Evolutionary conservation across 2,888 invertebrate species (phyloP).

Genomic region (Bugulina stolonifera): DNA sequence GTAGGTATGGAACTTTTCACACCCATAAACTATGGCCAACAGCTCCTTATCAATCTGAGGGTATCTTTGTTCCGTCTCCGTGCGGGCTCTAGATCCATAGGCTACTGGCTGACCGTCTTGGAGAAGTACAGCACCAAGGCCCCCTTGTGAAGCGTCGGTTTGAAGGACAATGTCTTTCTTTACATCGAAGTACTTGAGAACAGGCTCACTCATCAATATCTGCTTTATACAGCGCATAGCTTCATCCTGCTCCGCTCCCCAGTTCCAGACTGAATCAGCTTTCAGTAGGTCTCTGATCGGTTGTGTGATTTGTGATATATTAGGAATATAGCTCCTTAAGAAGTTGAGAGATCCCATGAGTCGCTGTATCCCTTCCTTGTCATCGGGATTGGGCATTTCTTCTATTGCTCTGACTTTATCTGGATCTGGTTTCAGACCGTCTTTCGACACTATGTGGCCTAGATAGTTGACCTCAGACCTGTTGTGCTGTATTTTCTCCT

Average conservation of each 20-base stretch:
- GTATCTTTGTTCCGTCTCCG: not conserved
- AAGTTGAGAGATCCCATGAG: not conserved
- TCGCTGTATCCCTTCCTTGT: not conserved
- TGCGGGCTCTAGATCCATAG: not conserved
- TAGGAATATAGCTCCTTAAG: not conserved
- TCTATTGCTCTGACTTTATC: no score
- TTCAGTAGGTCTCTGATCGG: not conserved
- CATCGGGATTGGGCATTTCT: not conserved
- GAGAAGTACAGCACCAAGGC: slow-evolving; percentile 9
- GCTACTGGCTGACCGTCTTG: slow-evolving; percentile 17
- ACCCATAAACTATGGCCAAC: not conserved
- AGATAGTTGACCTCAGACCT: no score
- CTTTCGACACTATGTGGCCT: slow-evolving; percentile 7
- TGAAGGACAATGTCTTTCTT: not conserved
- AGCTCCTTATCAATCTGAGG: slow-evolving; percentile 7
- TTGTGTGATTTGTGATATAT: not conserved
- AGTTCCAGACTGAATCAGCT: not conserved
- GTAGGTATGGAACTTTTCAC: no score
- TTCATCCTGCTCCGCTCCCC: not conserved
- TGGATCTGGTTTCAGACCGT: not conserved
- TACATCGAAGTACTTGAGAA: not conserved
- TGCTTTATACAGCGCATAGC: not conserved
- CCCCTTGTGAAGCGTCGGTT: not conserved
- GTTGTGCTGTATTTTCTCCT: no score
- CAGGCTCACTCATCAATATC: not conserved